Evolutionary conservation across 2,797 vertebrate genomes (phyloP).

Genomic region (Aplochiton taeniatus): DNA sequence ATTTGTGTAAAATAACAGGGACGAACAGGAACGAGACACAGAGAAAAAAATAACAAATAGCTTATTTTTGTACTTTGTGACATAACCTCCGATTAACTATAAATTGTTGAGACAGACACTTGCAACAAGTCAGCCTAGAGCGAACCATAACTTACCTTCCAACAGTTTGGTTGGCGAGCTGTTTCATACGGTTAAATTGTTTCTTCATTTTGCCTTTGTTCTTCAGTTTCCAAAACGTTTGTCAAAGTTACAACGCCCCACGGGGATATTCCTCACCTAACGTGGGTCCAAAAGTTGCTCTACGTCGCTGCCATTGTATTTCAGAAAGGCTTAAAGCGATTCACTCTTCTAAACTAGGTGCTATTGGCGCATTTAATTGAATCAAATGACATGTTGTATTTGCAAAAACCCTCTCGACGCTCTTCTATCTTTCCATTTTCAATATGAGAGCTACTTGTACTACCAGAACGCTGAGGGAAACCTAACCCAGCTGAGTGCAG

Average conservation of each 20-base stretch:
- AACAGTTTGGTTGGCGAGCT: conserved; percentile 96
- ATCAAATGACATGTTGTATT: conserved; percentile 2
- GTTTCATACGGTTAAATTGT: conserved; percentile 94
- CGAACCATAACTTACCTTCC: conserved; percentile 80
- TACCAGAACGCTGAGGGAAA: conserved; percentile 15
- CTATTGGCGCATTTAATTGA: background rate
- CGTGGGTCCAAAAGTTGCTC: conserved; percentile 45
- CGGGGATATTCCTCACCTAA: conserved; percentile 42
- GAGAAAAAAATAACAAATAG: too few relatives aligned
- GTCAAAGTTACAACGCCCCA: conserved; percentile 48
- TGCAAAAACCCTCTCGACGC: too few relatives aligned
- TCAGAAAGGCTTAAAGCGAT: conserved; percentile 30
- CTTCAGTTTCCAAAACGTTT: conserved; percentile 27
- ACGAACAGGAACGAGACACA: background rate
- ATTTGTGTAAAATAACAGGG: background rate
- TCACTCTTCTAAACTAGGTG: background rate
- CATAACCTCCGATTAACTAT: too few relatives aligned
- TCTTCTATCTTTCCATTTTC: conserved; percentile 37
- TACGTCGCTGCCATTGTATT: conserved; percentile 70
- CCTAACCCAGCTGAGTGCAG: conserved; percentile 41
- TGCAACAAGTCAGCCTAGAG: background rate
- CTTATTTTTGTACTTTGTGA: too few relatives aligned
- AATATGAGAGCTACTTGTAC: conserved; percentile 8
- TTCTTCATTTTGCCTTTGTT: conserved; percentile 85
- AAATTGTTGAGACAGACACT: background rate